Evolutionary conservation across 2,113 vertebrate species (phyloP).

Genomic region (Phoenicopterus ruber): DNA sequence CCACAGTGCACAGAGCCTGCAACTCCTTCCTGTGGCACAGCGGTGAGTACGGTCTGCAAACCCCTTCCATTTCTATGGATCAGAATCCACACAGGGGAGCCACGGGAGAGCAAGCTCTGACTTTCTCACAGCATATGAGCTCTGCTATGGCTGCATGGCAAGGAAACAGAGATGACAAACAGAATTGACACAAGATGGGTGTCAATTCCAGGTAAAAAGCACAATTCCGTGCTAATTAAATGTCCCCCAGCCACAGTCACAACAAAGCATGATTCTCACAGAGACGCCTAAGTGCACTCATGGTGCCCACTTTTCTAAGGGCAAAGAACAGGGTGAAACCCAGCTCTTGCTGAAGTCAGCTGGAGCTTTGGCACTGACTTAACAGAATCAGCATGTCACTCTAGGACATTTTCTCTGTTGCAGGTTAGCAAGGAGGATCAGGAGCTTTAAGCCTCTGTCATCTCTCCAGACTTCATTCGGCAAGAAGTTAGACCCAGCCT

Average conservation of each 20-base stretch:
- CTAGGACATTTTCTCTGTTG: not conserved
- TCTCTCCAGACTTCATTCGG: not conserved
- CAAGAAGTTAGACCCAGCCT: not conserved
- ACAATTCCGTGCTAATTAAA: not conserved
- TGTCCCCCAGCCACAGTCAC: not conserved
- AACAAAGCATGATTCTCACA: not conserved
- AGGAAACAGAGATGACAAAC: not conserved
- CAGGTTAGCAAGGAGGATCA: not conserved
- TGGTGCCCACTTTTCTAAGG: not conserved
- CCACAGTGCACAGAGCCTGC: not conserved
- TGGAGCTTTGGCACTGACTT: not conserved
- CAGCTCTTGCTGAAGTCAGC: not conserved
- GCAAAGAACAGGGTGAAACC: not conserved
- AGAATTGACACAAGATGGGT: not conserved
- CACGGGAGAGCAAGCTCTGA: fast-evolving
- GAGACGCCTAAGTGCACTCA: not conserved
- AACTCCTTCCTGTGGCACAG: not conserved
- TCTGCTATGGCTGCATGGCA: not conserved
- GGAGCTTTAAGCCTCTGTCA: not conserved
- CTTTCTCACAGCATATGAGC: not conserved
- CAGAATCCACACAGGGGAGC: not conserved
- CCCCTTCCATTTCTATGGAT: not conserved
- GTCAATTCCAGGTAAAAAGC: not conserved
- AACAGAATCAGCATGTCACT: not conserved
- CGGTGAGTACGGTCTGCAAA: not conserved